These are phyloP conservation scores for Sebastes trivittatus DNA, from an alignment of 2,797 vertebrate genomes.

Conservation along the genomic window DNA sequence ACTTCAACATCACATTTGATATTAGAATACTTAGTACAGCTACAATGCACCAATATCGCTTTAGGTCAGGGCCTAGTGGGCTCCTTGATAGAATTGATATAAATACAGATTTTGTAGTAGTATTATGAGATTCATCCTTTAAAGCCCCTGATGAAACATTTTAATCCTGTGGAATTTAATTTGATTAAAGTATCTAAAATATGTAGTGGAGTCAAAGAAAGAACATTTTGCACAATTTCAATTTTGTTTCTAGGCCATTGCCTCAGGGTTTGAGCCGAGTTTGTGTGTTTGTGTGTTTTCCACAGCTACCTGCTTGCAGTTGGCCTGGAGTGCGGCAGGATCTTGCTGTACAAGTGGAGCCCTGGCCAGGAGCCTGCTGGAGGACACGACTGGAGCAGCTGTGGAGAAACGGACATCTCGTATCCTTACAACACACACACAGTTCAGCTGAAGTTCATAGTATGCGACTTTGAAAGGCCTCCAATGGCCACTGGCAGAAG, in stretches of 20 bases:
- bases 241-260: not conserved
- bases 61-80: not conserved
- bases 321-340: slow-evolving; percentile 90
- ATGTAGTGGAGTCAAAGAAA: not conserved
- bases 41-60: not conserved
- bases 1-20: not conserved
- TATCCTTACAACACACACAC: slow-evolving; percentile 77
- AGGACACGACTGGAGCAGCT: slow-evolving; percentile 85
- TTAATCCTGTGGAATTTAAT: not conserved
- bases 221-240: not conserved
- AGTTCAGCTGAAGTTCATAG: slow-evolving; percentile 15
- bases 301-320: slow-evolving; percentile 90
- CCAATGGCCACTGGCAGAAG: not conserved
- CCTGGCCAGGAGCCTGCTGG: slow-evolving; percentile 70
- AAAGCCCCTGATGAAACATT: not conserved
- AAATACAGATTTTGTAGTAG: not conserved
- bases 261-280: not conserved
- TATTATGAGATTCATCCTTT: not conserved
- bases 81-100: not conserved
- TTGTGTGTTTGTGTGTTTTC: slow-evolving; percentile 1
- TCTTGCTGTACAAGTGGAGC: slow-evolving; percentile 90
- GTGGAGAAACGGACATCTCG: slow-evolving; percentile 83
- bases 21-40: not conserved
- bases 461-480: slow-evolving; percentile 6
- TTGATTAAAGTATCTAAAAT: not conserved